Evolutionary conservation across 2,888 invertebrate species (phyloP), one percentile per base, ranked within the genome.

Genomic region (Amaurobius ferox): DNA sequence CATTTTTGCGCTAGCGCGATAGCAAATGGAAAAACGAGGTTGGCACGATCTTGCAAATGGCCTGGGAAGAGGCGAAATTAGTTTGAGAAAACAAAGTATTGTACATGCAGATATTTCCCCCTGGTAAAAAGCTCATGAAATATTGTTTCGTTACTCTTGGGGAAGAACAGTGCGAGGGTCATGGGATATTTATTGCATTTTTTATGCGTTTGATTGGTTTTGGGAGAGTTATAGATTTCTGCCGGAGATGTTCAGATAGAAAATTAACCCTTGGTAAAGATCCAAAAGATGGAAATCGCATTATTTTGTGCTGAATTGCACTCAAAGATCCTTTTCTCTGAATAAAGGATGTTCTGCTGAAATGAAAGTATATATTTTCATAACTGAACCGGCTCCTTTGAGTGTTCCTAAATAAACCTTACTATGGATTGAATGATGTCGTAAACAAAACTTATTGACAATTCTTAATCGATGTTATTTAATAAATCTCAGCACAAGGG

Each of bases 61-160:
- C 40, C 19, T 61, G 62, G 73, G 73, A 73, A 62, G 73, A 32
- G 28, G 13, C 28, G 44, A 81, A 81, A 81, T 81, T 76, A 76
- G 81, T 81, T 76, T 76, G 40, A 23, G 64, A 76, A 81, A 76
- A 83, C 81, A 83, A 83, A 74, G 81, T 83, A 83, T 73, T 76
- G 81, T 64, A 83, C 80, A 29, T 13, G n/a, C n/a, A 6, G 48
- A 0, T 35, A 70, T 48, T n/a, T 7, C 39, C 66, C 3, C 19
- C n/a, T 3, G 29, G 71, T 55, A 11, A 55, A 23, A 16, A 55
- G 55, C 19, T 3, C 23, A 73, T 83, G 76, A 83, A 83, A 71
- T 71, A 83, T 83, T 70, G 70, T 76, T 80, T 80, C 72, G 66
- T 73, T 80, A 80, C 62, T 55, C 23, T 55, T 23, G 55, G 55